phyloP scores from a whole-genome alignment of 2,113 vertebrate species.

The Lipophrys pholis region DNA sequence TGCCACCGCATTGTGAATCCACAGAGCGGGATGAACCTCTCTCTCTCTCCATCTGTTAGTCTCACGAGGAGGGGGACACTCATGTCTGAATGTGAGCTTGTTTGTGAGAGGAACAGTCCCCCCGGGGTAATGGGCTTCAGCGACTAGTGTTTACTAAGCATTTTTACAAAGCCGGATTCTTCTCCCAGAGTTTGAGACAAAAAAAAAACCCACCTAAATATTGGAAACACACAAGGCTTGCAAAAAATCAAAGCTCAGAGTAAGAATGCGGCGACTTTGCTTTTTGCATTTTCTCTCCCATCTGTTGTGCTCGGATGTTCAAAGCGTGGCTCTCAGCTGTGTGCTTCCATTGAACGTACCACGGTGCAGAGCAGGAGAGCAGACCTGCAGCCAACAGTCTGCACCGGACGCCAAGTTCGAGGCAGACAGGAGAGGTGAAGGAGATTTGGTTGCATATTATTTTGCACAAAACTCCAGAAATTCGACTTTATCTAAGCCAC shows the following conservation, averaged over 20 bases:
- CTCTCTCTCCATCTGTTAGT: constrained; percentile 20
- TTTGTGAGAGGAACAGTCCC: constrained; percentile 32
- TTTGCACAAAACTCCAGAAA: constrained; percentile 11
- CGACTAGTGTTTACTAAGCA: constrained; percentile 47
- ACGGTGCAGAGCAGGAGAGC: neutral
- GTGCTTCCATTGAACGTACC: too few relatives aligned
- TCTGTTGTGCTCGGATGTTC: constrained; percentile 44
- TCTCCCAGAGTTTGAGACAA: constrained; percentile 11
- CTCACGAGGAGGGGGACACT: constrained; percentile 16
- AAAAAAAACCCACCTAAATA: constrained; percentile 39
- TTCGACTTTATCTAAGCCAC: neutral
- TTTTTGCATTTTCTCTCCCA: constrained; percentile 18
- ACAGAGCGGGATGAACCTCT: constrained; percentile 11
- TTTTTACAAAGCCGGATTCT: constrained; percentile 45
- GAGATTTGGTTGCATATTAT: neutral
- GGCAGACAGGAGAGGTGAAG: constrained; percentile 6
- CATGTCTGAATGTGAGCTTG: constrained; percentile 13
- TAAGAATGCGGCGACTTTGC: constrained; percentile 21
- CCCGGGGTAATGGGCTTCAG: constrained; percentile 22
- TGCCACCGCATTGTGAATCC: constrained; percentile 11
- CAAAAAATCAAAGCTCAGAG: constrained; percentile 41
- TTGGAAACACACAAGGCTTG: constrained; percentile 50
- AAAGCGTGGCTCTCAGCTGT: constrained; percentile 33
- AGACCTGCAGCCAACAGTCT: constrained; percentile 44
- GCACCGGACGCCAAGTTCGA: constrained; percentile 20